Evolutionary conservation across 64 coral and sea anemone species (phyloP).

Genomic region (Pocillopora verrucosa): DNA sequence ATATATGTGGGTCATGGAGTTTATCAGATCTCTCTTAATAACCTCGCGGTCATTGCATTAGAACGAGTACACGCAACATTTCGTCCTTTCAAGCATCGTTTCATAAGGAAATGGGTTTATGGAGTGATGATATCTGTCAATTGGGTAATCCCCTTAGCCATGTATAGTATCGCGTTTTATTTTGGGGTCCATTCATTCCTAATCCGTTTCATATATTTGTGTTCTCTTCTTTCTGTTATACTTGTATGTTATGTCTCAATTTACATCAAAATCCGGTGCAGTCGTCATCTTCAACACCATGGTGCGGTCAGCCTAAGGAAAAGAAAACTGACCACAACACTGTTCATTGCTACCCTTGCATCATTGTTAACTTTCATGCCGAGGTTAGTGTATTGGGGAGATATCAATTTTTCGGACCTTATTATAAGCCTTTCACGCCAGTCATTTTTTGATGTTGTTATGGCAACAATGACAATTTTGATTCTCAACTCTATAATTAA

Average conservation of each 20-base stretch:
- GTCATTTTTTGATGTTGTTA: neutral
- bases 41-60: neutral
- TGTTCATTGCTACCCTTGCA: neutral
- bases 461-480: neutral
- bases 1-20: too few relatives aligned
- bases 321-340: conserved; percentile 11
- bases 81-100: neutral
- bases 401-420: neutral
- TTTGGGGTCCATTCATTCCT: too few relatives aligned
- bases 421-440: neutral
- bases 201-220: neutral
- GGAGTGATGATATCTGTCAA: neutral
- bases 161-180: too few relatives aligned
- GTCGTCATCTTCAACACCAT: neutral
- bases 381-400: neutral
- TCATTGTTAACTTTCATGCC: neutral
- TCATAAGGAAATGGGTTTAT: neutral
- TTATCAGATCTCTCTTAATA: too few relatives aligned
- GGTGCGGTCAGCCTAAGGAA: neutral
- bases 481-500: neutral
- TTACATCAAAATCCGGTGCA: neutral
- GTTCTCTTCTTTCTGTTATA: neutral
- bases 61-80: conserved; percentile 1
- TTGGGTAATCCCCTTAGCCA: neutral
- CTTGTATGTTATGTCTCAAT: neutral